These are phyloP conservation scores for Neuroterus valhalla DNA, from an alignment of 1,140 invertebrate species.

Conservation along the genomic window DNA sequence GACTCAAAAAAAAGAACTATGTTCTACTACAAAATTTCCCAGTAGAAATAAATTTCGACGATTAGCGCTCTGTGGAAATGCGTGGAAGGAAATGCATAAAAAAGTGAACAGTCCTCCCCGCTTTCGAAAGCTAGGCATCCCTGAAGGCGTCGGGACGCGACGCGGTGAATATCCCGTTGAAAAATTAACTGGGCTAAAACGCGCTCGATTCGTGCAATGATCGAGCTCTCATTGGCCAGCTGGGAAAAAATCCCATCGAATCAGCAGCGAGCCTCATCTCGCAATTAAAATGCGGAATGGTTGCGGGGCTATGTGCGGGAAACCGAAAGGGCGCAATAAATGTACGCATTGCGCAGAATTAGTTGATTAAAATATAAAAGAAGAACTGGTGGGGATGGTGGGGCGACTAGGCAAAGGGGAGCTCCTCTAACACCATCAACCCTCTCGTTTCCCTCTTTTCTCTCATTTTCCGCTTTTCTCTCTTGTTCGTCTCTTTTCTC, in stretches of 20 bases:
- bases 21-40: constrained; percentile 33
- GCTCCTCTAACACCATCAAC: constrained; percentile 48
- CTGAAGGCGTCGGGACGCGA: constrained; percentile 21
- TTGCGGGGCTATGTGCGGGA: constrained; percentile 57
- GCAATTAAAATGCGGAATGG: constrained; percentile 74
- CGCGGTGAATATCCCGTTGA: constrained; percentile 44
- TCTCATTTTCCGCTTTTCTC: constrained; percentile 47
- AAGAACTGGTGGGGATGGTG: constrained; percentile 67
- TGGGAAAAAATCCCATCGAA: constrained; percentile 73
- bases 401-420: constrained; percentile 55
- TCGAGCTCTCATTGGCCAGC: constrained; percentile 70
- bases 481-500: constrained; percentile 11
- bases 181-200: constrained; percentile 53
- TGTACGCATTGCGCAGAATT: constrained; percentile 75
- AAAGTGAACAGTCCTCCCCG: constrained; percentile 28
- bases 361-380: constrained; percentile 76
- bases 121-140: neutral
- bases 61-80: constrained; percentile 26
- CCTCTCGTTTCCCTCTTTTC: constrained; percentile 55
- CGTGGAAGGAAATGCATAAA: constrained; percentile 33
- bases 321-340: constrained; percentile 72
- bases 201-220: constrained; percentile 62
- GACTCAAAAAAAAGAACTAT: constrained; percentile 11
- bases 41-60: neutral
- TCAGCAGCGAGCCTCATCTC: constrained; percentile 71